Evolutionary conservation across 2,113 vertebrate species (phyloP).

Genomic region (Himantopus leucocephalus): DNA sequence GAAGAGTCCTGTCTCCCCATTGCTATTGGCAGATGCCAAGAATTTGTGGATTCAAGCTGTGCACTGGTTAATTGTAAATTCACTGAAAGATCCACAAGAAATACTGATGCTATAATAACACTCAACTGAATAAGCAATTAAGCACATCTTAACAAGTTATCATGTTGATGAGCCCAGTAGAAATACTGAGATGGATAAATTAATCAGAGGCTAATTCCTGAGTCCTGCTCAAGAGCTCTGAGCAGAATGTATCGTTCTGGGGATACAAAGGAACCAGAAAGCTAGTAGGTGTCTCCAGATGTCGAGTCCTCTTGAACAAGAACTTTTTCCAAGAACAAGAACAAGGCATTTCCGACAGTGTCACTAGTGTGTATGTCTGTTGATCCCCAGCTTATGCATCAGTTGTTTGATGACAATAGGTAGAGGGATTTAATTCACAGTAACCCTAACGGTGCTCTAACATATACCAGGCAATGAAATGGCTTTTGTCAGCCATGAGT

Average conservation of each 20-base stretch:
- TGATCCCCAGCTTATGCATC: neutral
- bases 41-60: neutral
- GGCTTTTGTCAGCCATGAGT: neutral
- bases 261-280: neutral
- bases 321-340: neutral
- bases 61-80: slow-evolving; percentile 4
- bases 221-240: neutral
- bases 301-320: neutral
- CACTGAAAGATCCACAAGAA: neutral
- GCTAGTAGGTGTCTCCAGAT: neutral
- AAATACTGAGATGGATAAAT: slow-evolving; percentile 1
- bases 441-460: neutral
- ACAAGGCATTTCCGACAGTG: neutral
- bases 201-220: neutral
- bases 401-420: neutral
- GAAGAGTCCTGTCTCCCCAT: neutral
- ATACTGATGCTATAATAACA: neutral
- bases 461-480: slow-evolving; percentile 21
- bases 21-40: neutral
- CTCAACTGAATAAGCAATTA: neutral
- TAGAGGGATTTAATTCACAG: neutral
- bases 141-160: neutral
- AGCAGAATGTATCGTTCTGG: neutral
- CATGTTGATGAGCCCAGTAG: neutral
- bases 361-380: neutral